Base-by-base conservation (phyloP, 2,888 invertebrate species). In the Iphiclides podalirius region DNA sequence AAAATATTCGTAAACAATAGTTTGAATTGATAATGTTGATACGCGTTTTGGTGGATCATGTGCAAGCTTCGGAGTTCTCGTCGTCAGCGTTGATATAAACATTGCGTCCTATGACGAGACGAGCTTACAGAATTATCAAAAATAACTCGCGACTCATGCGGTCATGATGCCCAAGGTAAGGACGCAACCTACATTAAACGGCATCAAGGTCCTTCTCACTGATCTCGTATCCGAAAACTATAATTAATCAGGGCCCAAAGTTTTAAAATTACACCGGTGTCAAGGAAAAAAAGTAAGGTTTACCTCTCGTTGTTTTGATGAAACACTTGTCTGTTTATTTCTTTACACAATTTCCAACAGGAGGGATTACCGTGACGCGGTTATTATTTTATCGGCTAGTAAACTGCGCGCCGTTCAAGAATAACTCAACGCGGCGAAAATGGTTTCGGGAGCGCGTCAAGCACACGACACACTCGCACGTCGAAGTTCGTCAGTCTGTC, bases 121-220 rank as follows among this genome's bases (percentile, higher is more conserved):
- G 63, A 62, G 64, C 75, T 74, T 66, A 67, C 66, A 61, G 59
- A 69, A 72, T 67, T 73, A 67, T 72, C 68, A 76, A 81, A 86
- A 88, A 88, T 87, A 87, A 77, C 80, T 66, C 55, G 54, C 75
- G 72, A 72, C 74, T 83, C 80, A 76, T 65, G 62, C 64, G 61
- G 72, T 68, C 77, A 76, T 64, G 61, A 63, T 60, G 72, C 68
- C 76, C 87, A 87, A 87, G 87, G 88, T 72, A 79, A 85, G 75
- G 76, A 79, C 83, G 77, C 66, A 75, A 67, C 78, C 75, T 69
- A 82, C 75, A 83, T 84, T 71, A 79, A 79, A 75, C 69, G 63
- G 74, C 71, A 81, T 76, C 86, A 86, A 85, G 86, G 85, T 72
- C 54, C 31, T n/a, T n/a, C n/a, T 34, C 28, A 45, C 41, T 41